Conservation (phyloP, 1,140 invertebrate genomes). For the Oncopeltus fasciatus region DNA sequence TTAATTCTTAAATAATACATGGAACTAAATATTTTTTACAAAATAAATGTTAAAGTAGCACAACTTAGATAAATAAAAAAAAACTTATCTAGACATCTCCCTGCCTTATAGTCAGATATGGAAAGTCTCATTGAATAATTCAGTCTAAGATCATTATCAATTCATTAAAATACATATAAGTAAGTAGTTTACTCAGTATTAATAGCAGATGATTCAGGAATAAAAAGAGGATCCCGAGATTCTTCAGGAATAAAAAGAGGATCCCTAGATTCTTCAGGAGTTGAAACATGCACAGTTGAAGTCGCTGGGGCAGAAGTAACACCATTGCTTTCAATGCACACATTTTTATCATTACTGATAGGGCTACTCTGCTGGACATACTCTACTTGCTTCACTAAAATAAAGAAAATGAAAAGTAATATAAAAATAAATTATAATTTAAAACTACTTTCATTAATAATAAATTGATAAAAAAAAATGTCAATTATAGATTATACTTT, state of each 20-base stretch:
- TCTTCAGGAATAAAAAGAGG: no score
- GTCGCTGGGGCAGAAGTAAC: conserved; percentile 13
- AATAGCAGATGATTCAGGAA: not conserved
- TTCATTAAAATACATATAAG: not conserved
- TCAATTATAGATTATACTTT: no score
- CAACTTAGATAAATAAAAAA: no score
- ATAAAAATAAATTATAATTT: no score
- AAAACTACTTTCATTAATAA: not conserved
- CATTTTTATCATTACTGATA: not conserved
- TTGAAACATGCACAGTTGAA: not conserved
- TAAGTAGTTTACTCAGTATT: not conserved
- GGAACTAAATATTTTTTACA: no score
- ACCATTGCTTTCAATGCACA: not conserved
- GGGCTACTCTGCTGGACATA: not conserved
- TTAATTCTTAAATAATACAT: no score
- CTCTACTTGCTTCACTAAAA: not conserved
- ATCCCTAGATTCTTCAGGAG: conserved; percentile 17
- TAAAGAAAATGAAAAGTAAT: not conserved
- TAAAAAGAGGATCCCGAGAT: not conserved
- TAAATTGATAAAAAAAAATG: no score
- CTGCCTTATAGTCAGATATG: no score
- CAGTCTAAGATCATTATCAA: no score
- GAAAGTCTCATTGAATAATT: no score
- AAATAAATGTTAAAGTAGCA: no score
- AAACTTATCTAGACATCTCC: no score